Evolutionary conservation across 2,888 invertebrate genomes (phyloP).

Genomic region (Epistrophe grossulariae): DNA sequence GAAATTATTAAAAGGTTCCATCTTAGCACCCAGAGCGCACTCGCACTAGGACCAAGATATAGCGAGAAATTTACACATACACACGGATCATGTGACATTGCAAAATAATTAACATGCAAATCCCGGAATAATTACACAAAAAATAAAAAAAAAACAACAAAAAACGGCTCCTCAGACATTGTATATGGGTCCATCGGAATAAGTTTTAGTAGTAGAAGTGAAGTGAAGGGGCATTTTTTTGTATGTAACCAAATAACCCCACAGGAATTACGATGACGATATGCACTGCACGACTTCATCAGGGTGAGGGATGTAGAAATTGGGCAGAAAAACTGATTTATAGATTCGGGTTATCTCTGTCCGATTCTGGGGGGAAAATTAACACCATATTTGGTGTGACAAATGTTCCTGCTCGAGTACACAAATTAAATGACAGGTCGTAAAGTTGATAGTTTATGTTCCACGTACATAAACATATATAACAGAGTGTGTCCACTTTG

Average conservation of each 20-base stretch:
- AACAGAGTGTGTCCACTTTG: conserved; percentile 21
- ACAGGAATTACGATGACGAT: conserved; percentile 17
- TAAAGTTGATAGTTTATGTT: conserved; percentile 62
- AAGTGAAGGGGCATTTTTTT: neutral
- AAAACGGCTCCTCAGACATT: conserved; percentile 12
- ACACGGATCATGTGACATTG: conserved; percentile 68
- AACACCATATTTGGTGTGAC: conserved; percentile 65
- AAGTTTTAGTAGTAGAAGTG: neutral
- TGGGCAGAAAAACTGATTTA: conserved; percentile 68
- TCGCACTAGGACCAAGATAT: neutral
- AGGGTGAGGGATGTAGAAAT: conserved; percentile 39
- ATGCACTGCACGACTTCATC: too few species aligned
- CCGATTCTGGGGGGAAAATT: conserved; percentile 38
- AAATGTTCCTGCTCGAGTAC: conserved; percentile 51
- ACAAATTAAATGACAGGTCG: conserved; percentile 62
- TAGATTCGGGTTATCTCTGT: conserved; percentile 47
- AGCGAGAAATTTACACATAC: conserved; percentile 11
- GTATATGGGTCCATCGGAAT: neutral
- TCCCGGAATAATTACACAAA: conserved; percentile 60
- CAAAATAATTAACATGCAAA: conserved; percentile 70
- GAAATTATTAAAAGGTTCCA: conserved; percentile 68
- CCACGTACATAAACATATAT: neutral
- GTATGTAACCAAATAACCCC: conserved; percentile 33
- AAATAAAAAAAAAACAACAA: neutral
- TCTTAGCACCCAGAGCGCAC: conserved; percentile 13